Percentiles rank a stretch among this genome's conserved stretches.
Conservation (phyloP, 2,797 vertebrate species). For the Danionella dracula region DNA sequence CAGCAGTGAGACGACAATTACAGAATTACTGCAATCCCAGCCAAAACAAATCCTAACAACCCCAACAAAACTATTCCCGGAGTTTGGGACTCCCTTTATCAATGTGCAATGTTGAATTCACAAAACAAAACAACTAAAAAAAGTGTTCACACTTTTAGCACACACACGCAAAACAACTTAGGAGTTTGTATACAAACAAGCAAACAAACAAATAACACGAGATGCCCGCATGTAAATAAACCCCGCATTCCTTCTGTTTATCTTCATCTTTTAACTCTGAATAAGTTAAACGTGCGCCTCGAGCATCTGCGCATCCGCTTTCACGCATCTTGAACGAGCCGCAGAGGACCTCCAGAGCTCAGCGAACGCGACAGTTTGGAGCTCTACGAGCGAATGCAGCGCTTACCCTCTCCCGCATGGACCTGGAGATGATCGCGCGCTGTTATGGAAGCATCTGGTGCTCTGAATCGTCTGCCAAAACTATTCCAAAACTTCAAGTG, state of each 20-base stretch:
- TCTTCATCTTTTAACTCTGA: too few species aligned
- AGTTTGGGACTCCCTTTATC: too few species aligned
- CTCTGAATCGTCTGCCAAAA: conserved; percentile 42
- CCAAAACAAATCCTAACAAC: too few species aligned
- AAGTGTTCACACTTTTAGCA: too few species aligned
- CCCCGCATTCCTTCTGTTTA: too few species aligned
- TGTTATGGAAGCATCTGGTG: not conserved
- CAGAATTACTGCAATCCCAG: not conserved
- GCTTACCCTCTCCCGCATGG: conserved; percentile 42
- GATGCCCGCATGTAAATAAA: not conserved
- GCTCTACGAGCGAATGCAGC: not conserved
- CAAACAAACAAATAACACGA: not conserved
- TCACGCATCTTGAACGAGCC: not conserved
- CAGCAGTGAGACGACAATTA: not conserved
- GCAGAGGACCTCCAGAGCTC: not conserved
- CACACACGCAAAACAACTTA: not conserved
- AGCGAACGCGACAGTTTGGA: not conserved
- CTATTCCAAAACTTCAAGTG: conserved; percentile 43
- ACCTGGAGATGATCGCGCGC: not conserved
- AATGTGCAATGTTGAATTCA: not conserved
- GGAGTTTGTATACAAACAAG: not conserved
- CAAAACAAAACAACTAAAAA: not conserved
- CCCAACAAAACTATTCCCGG: too few species aligned
- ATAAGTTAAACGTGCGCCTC: not conserved
- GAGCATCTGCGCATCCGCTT: not conserved